Percentiles rank a stretch among this genome's conserved stretches.
Evolutionary conservation across 1,140 invertebrate genomes (phyloP).

Genomic region (Halyomorpha halys): DNA sequence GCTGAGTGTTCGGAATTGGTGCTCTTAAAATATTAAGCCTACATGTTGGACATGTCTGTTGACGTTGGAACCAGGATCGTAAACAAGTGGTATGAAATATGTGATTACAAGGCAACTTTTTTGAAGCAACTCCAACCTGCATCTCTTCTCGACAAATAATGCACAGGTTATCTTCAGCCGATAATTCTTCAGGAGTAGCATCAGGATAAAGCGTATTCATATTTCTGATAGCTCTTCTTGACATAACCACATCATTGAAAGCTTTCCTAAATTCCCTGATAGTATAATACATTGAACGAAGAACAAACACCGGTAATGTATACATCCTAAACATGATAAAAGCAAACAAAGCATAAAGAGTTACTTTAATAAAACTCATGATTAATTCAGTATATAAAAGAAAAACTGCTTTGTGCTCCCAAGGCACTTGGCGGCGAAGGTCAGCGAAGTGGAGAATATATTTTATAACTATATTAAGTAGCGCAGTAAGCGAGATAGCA

Average conservation of each 20-base stretch:
- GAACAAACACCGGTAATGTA: slow-evolving; percentile 14
- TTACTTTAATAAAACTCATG: slow-evolving; percentile 10
- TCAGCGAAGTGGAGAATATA: slow-evolving; percentile 17
- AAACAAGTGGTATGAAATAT: slow-evolving; percentile 24
- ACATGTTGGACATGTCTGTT: slow-evolving; percentile 24
- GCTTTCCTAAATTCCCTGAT: slow-evolving; percentile 11
- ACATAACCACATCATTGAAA: slow-evolving; percentile 12
- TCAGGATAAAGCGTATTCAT: slow-evolving; percentile 20
- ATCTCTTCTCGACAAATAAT: slow-evolving; percentile 23
- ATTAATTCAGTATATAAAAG: slow-evolving; percentile 13
- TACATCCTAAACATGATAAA: slow-evolving; percentile 3
- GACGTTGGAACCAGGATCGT: slow-evolving; percentile 23
- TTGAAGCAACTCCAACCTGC: background rate
- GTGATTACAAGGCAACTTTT: slow-evolving; percentile 24
- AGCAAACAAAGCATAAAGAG: slow-evolving; percentile 8
- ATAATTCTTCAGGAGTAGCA: slow-evolving; percentile 18
- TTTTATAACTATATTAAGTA: background rate
- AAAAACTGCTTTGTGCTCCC: slow-evolving; percentile 10
- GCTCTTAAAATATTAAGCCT: slow-evolving; percentile 5
- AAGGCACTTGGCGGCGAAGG: background rate
- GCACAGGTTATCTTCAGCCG: slow-evolving; percentile 9
- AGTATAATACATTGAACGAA: slow-evolving; percentile 12
- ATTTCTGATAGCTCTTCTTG: slow-evolving; percentile 16
- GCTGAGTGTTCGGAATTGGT: background rate
- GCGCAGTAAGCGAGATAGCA: slow-evolving; percentile 5